A percentile compares a stretch with the other conserved stretches of the same genome.
Conservation (phyloP, 2,888 invertebrate genomes). For the Ecliptopera silaceata region DNA sequence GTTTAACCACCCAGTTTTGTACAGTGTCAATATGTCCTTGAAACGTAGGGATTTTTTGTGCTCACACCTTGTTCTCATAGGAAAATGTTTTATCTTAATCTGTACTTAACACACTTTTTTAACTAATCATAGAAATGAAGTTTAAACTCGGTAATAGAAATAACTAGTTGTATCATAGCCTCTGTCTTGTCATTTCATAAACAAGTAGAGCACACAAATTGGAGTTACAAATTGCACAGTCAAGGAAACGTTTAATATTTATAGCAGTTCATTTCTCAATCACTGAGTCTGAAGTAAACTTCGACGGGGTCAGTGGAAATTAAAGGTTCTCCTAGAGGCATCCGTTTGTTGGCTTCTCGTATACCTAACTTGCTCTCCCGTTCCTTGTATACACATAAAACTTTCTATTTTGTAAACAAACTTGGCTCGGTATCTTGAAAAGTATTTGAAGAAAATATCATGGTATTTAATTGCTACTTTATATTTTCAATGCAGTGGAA, state of each 20-base stretch:
- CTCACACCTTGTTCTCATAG: too few species aligned
- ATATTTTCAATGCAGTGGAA: neutral
- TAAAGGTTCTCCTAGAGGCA: neutral
- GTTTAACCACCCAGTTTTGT: too few species aligned
- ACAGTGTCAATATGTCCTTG: too few species aligned
- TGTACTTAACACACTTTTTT: too few species aligned
- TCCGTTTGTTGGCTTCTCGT: neutral
- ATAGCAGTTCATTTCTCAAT: conserved; percentile 19
- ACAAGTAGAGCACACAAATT: conserved; percentile 12
- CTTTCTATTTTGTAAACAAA: neutral
- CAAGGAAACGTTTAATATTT: conserved; percentile 19
- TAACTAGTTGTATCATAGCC: neutral
- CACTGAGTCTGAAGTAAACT: conserved; percentile 9
- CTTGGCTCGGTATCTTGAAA: neutral
- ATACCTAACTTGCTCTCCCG: neutral
- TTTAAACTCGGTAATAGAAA: neutral
- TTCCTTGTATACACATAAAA: neutral
- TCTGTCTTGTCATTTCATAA: conserved; percentile 4
- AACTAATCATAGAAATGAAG: too few species aligned
- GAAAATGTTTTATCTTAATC: too few species aligned
- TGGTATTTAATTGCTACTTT: neutral
- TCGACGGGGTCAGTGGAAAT: neutral
- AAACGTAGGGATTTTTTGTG: too few species aligned
- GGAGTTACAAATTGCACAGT: conserved; percentile 17
- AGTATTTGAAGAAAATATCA: neutral